Base-by-base conservation (phyloP, 2,888 invertebrate genomes). In the Rhaphigaster nebulosa region DNA sequence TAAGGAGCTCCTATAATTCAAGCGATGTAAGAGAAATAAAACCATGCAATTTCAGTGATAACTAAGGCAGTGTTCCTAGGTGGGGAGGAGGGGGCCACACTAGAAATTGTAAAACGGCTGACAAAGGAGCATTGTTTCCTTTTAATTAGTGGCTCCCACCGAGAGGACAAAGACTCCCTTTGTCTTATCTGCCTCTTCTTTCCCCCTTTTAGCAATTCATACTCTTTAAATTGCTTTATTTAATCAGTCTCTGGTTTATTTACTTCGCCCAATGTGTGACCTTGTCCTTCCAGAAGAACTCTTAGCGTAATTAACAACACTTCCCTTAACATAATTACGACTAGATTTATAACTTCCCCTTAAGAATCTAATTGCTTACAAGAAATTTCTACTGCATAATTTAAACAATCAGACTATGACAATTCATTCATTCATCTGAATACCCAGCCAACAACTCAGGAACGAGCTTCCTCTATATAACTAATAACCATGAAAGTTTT, bases 51-150 rank as follows among this genome's bases (percentile, higher is more conserved):
- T 65, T 29, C 15, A 65, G 29, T 65, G 65, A 65, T 65, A 60
- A 65, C 65, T 65, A 65, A 65, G 70, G 38, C 5, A 38, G 1
- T 8, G 20, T 76, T 38, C 15, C 70, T 20, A 76, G 70, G 10
- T 1, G n/a, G 12, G 13, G 13, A 26, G 6, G 18, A 15, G 38
- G 41, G 13, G 38, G 5, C 38, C 15, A n/a, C 45, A 84, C 45
- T 84, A 84, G 45, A 45, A 84, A 84, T 50, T 23, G 45, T 45
- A 84, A 45, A 50, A 50, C 8, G 45, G 45, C 1, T 34, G 45
- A 84, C 84, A 84, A 84, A 84, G 84, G 84, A 41, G n/a, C 45
- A 84, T 84, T 84, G 84, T 84, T 45, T 41, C 84, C 84, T 84
- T 84, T 84, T 84, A 84, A 84, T 84, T 84, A 84, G 84, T 38